phyloP scores from a whole-genome alignment of 2,113 vertebrate species.

The Halcyon malimbica region DNA sequence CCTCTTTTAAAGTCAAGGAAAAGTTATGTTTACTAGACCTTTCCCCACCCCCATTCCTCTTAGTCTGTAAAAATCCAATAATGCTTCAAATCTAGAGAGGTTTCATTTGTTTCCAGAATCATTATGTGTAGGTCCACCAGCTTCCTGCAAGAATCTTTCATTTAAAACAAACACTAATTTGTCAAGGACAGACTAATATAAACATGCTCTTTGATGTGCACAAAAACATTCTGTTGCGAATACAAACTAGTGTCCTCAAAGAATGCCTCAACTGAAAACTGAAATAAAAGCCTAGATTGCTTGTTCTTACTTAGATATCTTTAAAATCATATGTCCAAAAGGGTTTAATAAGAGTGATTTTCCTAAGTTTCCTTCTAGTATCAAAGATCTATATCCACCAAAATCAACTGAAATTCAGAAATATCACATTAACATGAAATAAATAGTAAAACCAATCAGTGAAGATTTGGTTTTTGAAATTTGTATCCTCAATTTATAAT shows the following conservation, averaged over 20 bases:
- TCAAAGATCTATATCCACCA: not conserved
- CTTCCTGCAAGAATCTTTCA: not conserved
- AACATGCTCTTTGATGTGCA: not conserved
- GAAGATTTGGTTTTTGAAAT: not conserved
- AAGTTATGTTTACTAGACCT: not conserved
- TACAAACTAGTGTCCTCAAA: not conserved
- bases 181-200: constrained; percentile 13
- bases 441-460: not conserved
- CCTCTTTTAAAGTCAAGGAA: not conserved
- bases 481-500: not conserved
- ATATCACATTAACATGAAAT: not conserved
- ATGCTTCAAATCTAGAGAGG: not conserved
- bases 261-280: not conserved
- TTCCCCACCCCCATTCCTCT: not conserved
- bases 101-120: not conserved
- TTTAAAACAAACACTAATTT: constrained; percentile 26
- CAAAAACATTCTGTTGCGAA: not conserved
- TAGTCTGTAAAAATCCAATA: not conserved
- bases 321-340: not conserved
- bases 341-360: not conserved
- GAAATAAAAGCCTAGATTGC: not conserved
- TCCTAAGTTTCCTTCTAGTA: not conserved
- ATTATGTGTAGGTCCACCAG: not conserved
- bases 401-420: not conserved
- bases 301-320: not conserved